These are phyloP conservation scores for Cyclargus thomasi DNA, from an alignment of 1,140 invertebrate species.

Conservation along the genomic window DNA sequence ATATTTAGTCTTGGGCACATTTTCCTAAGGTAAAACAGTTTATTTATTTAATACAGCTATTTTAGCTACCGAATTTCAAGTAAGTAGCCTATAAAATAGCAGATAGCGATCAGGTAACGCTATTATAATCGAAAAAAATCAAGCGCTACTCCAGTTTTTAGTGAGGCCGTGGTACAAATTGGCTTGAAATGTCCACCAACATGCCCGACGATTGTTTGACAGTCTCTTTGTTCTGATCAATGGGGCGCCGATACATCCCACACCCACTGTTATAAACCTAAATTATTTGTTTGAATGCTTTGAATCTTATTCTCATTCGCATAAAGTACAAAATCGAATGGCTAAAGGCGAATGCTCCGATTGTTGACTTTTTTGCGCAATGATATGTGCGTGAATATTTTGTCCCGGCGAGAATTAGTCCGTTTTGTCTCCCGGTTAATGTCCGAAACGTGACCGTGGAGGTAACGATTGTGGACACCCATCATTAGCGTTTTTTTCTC, in stretches of 20 bases:
- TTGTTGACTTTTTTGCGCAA: slow-evolving; percentile 65
- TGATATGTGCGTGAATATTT: slow-evolving; percentile 70
- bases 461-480: slow-evolving; percentile 40
- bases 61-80: too few relatives aligned
- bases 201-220: slow-evolving; percentile 36
- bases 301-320: too few relatives aligned
- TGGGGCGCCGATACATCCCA: slow-evolving; percentile 61
- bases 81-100: too few relatives aligned
- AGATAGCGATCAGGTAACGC: too few relatives aligned
- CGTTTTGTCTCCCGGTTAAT: slow-evolving; percentile 70
- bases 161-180: slow-evolving; percentile 21
- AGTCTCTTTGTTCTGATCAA: slow-evolving; percentile 55
- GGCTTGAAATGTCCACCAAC: slow-evolving; percentile 19
- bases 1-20: too few relatives aligned
- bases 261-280: slow-evolving; percentile 44
- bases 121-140: too few relatives aligned
- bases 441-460: slow-evolving; percentile 65
- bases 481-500: not conserved
- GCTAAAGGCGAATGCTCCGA: slow-evolving; percentile 17
- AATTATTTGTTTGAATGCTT: too few relatives aligned
- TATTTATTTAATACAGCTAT: too few relatives aligned
- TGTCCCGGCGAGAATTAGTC: slow-evolving; percentile 61
- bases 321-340: slow-evolving; percentile 35
- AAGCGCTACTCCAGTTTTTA: not conserved
- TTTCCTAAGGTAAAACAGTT: too few relatives aligned